These are phyloP conservation scores for Tamandua tetradactyla DNA, from an alignment of 2,797 vertebrate genomes.

Conservation along the genomic window DNA sequence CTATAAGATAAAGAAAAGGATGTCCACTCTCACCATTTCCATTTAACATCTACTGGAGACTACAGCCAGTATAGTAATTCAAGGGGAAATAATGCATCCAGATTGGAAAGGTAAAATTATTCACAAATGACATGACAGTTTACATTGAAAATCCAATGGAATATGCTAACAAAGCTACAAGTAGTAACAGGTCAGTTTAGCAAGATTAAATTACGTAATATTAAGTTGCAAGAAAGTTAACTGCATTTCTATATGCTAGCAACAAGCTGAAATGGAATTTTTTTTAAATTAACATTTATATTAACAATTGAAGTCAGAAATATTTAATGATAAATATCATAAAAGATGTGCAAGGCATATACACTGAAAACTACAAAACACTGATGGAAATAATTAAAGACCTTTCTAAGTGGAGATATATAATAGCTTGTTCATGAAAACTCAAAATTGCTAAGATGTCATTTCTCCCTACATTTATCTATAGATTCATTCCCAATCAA, in stretches of 20 bases:
- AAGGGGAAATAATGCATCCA: neutral
- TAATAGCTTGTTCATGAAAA: neutral
- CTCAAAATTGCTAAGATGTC: neutral
- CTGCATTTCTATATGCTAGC: too few species aligned
- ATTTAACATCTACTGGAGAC: neutral
- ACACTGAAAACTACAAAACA: too few species aligned
- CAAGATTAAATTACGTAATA: neutral
- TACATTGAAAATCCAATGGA: neutral
- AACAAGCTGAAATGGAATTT: neutral
- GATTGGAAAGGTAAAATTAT: neutral
- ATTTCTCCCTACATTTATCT: too few species aligned
- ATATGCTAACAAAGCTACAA: neutral
- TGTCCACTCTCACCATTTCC: too few species aligned
- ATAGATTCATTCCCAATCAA: neutral
- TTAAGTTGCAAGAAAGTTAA: neutral
- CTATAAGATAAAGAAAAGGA: too few species aligned
- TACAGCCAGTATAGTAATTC: neutral
- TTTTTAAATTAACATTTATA: neutral
- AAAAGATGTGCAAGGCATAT: too few species aligned
- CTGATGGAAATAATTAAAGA: neutral
- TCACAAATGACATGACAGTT: neutral
- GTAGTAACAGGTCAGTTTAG: neutral
- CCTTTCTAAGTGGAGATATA: neutral
- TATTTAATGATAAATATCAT: too few species aligned
- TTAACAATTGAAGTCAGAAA: neutral